Evolutionary conservation across 1,140 invertebrate genomes (phyloP).

Genomic region (Drosophila rufa): DNA sequence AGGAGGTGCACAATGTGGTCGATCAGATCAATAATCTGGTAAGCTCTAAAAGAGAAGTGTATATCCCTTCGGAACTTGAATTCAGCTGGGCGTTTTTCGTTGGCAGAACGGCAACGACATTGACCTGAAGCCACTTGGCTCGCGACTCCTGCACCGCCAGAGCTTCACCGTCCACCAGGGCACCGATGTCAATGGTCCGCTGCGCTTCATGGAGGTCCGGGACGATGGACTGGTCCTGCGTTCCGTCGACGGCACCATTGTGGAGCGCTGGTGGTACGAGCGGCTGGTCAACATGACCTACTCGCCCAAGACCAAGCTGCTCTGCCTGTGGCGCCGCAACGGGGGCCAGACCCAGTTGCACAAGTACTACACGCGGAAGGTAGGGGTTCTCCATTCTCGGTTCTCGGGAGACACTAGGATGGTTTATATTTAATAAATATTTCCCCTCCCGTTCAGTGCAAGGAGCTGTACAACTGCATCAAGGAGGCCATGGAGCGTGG

Average conservation of each 20-base stretch:
- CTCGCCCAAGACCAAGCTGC: conserved; percentile 98
- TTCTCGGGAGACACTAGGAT: background rate
- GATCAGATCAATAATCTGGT: conserved; percentile 98
- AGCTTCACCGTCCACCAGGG: conserved; percentile 99
- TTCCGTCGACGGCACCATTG: conserved; percentile 93
- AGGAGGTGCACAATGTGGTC: conserved; percentile 98
- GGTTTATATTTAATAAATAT: background rate
- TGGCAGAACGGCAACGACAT: conserved; percentile 97
- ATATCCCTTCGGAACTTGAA: too few relatives aligned
- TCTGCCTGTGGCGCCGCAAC: conserved; percentile 97
- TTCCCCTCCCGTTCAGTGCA: conserved; percentile 90
- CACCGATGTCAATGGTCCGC: conserved; percentile 94
- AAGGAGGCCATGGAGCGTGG: conserved; percentile 99
- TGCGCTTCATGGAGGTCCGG: conserved; percentile 98
- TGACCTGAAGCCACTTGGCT: conserved; percentile 96
- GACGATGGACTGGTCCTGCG: conserved; percentile 98
- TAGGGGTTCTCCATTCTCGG: conserved; percentile 82
- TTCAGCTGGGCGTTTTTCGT: background rate
- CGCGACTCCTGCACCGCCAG: conserved; percentile 96
- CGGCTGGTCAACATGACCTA: conserved; percentile 99
- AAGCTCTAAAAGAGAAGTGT: conserved; percentile 62
- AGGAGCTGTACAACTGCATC: conserved; percentile 99
- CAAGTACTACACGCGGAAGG: conserved; percentile 99
- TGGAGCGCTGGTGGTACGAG: conserved; percentile 99
- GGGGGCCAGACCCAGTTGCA: conserved; percentile 95